Conservation (phyloP, 2,113 vertebrate genomes). For the Plotosus lineatus region DNA sequence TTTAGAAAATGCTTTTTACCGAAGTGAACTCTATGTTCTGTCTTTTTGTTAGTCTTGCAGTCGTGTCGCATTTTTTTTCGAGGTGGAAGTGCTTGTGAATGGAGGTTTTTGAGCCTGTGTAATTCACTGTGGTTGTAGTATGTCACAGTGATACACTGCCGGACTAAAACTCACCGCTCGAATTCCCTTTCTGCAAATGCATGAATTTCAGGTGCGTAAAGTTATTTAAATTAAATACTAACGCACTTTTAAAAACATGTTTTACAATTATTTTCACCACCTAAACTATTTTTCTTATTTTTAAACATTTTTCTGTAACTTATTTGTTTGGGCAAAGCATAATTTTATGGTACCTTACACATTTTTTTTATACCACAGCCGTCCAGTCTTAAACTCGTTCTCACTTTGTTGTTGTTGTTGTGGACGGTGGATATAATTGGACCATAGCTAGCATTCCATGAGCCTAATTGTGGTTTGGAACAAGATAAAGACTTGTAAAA, state of each 20-base stretch:
- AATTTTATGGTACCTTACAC: no score
- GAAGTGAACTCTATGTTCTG: neutral
- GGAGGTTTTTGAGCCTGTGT: constrained; percentile 13
- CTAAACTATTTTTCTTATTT: neutral
- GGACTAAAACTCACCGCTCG: neutral
- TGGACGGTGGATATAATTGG: no score
- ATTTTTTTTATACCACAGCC: no score
- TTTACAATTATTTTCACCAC: neutral
- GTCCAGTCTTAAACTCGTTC: no score
- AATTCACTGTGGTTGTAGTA: constrained; percentile 19
- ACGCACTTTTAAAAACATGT: neutral
- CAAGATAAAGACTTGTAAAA: no score
- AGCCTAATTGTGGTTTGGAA: no score
- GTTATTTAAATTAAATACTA: no score
- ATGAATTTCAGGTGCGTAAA: neutral
- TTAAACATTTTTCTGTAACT: neutral
- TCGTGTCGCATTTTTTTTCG: neutral
- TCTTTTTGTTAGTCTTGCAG: neutral
- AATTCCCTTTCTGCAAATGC: neutral
- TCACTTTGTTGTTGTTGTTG: no score
- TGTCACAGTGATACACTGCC: neutral
- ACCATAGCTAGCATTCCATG: no score
- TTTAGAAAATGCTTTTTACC: neutral
- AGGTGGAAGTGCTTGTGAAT: neutral
- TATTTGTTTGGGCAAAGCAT: no score